Percentiles rank a stretch among this genome's conserved stretches.
phyloP scores from a whole-genome alignment of 2,888 invertebrate genomes.

The Mellilla xanthometata region DNA sequence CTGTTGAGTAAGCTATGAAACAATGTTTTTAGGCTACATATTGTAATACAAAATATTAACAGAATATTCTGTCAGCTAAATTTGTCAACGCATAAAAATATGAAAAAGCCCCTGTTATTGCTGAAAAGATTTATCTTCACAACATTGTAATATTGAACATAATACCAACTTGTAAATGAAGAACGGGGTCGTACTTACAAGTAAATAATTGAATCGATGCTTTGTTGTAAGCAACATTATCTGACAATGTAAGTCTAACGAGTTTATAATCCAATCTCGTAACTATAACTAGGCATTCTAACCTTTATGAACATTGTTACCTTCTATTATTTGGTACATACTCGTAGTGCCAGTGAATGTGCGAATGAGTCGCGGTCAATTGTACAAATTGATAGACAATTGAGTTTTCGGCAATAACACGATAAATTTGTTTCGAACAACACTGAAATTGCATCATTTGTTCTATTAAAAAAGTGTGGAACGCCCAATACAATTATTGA shows the following conservation, averaged over 20 bases:
- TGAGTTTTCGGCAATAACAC: constrained; percentile 41
- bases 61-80: too few relatives aligned
- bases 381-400: constrained; percentile 44
- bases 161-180: too few relatives aligned
- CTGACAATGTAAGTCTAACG: constrained; percentile 17
- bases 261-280: constrained; percentile 15
- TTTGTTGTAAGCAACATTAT: constrained; percentile 9
- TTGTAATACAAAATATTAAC: too few relatives aligned
- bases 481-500: constrained; percentile 53
- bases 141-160: too few relatives aligned
- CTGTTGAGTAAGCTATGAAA: background rate
- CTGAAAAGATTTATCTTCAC: too few relatives aligned
- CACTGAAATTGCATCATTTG: constrained; percentile 48
- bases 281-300: constrained; percentile 3
- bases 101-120: too few relatives aligned
- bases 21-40: too few relatives aligned
- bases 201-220: background rate
- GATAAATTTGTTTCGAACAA: constrained; percentile 49
- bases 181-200: too few relatives aligned
- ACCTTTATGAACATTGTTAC: constrained; percentile 8
- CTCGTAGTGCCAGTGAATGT: constrained; percentile 29
- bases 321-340: constrained; percentile 4
- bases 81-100: too few relatives aligned
- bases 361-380: constrained; percentile 39
- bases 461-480: constrained; percentile 43